Evolutionary conservation across 2,888 invertebrate species (phyloP).

Genomic region (Norana najaformis): DNA sequence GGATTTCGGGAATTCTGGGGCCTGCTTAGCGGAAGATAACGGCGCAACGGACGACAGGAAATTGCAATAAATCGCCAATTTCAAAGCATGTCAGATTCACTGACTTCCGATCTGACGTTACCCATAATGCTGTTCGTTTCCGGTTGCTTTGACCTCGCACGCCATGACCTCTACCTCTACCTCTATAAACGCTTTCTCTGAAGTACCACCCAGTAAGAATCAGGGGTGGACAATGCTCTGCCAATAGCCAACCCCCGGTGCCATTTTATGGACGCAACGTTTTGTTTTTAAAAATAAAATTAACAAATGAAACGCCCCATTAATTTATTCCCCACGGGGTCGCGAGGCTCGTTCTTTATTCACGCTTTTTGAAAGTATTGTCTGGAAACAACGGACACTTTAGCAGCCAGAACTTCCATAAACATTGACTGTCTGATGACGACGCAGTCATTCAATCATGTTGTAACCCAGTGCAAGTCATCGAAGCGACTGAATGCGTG

Average conservation of each 20-base stretch:
- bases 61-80: slow-evolving; percentile 25
- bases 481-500: no score
- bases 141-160: neutral
- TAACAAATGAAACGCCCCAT: neutral
- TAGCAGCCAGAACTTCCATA: no score
- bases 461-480: no score
- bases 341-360: neutral
- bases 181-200: neutral
- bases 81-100: slow-evolving; percentile 22
- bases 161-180: neutral
- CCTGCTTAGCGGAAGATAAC: slow-evolving; percentile 19
- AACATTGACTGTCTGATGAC: no score
- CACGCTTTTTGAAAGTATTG: neutral
- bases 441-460: no score
- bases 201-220: neutral
- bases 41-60: neutral
- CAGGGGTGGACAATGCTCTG: neutral
- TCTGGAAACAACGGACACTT: neutral
- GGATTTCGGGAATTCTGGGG: slow-evolving; percentile 19
- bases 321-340: neutral
- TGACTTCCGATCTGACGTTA: neutral
- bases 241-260: neutral
- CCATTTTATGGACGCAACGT: neutral
- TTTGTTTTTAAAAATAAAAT: neutral
- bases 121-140: neutral